A percentile compares a stretch with the other conserved stretches of the same genome.
Evolutionary conservation across 2,113 vertebrate genomes (phyloP).

Genomic region (Petromus typicus): DNA sequence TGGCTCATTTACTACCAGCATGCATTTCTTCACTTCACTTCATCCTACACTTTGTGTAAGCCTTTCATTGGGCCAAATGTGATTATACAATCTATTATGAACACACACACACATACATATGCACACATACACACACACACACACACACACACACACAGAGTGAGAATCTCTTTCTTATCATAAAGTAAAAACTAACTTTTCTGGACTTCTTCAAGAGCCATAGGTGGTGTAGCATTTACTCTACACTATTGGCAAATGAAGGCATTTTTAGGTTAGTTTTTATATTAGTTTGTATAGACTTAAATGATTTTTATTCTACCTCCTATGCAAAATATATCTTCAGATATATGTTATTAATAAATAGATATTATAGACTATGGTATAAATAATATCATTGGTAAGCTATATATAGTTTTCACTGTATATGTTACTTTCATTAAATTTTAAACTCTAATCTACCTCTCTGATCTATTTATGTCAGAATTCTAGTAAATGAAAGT

Average conservation of each 20-base stretch:
- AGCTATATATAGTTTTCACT: constrained; percentile 1
- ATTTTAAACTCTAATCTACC: background rate
- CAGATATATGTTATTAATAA: background rate
- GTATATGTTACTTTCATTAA: background rate
- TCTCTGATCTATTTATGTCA: background rate
- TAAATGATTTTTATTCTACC: background rate
- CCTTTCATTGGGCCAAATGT: background rate
- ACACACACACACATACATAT: background rate
- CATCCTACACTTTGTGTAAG: background rate
- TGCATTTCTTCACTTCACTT: background rate
- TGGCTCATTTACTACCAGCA: background rate
- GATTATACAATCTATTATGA: background rate
- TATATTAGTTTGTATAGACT: background rate
- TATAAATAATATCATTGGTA: background rate
- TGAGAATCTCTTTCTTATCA: background rate
- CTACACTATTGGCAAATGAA: background rate
- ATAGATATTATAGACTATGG: background rate
- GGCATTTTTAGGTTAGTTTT: background rate
- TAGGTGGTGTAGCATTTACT: background rate
- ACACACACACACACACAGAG: background rate
- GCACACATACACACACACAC: background rate
- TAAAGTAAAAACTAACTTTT: background rate
- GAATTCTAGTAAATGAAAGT: background rate
- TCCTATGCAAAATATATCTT: background rate
- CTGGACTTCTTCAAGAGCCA: background rate